Evolutionary conservation across 2,888 invertebrate genomes (phyloP), one percentile per base, ranked within the genome.

Genomic region (Pterostichus madidus): DNA sequence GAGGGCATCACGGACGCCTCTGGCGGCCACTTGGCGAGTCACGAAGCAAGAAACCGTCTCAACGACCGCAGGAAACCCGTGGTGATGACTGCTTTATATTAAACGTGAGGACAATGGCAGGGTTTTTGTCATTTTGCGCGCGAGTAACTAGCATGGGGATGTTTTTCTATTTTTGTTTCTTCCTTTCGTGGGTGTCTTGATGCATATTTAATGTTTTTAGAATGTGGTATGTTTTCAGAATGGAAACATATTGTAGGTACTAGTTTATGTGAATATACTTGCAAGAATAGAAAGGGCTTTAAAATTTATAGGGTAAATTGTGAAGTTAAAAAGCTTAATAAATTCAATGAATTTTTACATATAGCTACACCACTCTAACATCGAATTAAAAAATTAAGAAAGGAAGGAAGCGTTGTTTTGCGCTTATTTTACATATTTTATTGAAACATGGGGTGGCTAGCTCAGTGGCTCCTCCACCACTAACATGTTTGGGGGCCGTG

Each of bases 171-270:
- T 0, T 24, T 56, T 24, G 24, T 24, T 32, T 7, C 3, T 61
- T 13, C 5, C 61, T 39, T 39, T 11, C 6, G 24, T 24, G 2
- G 32, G 6, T 11, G 5, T 11, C 61, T 61, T 61, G 32, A 61
- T 61, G 61, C 61, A 61, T 61, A 61, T 61, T 61, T 61, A 61
- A 61, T 32, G 61, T 61, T 59, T 59, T 59, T 59, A 59, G 24
- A 59, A 59, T 59, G 59, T 17, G 61, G n/a, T 39, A 24, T 59
- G 61, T 31, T 61, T 59, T n/a, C 32, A 61, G 61, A 39, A 61
- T 24, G 24, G 2, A 11, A 61, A 11, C 32, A 61, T 61, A n/a
- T 32, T 61, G 49, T n/a, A n/a, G n/a, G n/a, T 49, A 49, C 49
- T 49, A 49, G 5, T 49, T 49, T 1, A n/a, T 49, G 49, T 10